Base-by-base conservation (phyloP, 2,888 invertebrate species). In the Hypselothyrea guttata region DNA sequence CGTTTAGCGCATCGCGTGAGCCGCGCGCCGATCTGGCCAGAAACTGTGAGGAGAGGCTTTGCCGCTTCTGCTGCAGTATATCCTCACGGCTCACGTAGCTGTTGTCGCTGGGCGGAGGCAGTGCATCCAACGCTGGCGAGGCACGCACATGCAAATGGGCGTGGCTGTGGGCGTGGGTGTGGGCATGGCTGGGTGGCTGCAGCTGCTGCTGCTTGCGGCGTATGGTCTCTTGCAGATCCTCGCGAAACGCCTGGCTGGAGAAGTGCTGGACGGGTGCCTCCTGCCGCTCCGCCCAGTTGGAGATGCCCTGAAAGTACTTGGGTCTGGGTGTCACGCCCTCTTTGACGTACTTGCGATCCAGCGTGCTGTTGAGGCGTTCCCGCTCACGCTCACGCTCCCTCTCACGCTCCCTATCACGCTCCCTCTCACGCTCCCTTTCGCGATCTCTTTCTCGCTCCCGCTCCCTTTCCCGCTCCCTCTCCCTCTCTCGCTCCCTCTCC, bases 291-390 rank as follows among this genome's bases (percentile, higher is more conserved):
- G 74, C 93, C 95, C 96, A 95, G 81, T 96, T 95, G 48, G 93
- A 94, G 52, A 95, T 93, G 15, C 95, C 95, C 75, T 94, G 94
- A 84, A 92, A 94, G 84, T 93, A 94, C 42, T 93, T 71, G 90
- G 13, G 7, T 7, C 7, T 34, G 7, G 7, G 1, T 1, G 91
- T 62, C 89, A 90, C 33, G 90, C 91, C 82, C 40, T 90, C 90
- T 46, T 46, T 77, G 0, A 68, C 91, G 7, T 71, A 67, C 35
- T 74, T 67, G 13, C 68, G 53, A 16, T 71, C 76, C 40, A 66
- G 49, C 0, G 70, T 72, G 16, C 45, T 61, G 8, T 52, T 7
- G n/a, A 56, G 7, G 1, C 66, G 64, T 7, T 65, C 63, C 2
- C 90, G 41, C 1, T 67, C 56, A 91, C 90, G 28, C 1, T 72